Base-by-base conservation (phyloP, 1,140 invertebrate genomes). In the Archivesica marissinica region DNA sequence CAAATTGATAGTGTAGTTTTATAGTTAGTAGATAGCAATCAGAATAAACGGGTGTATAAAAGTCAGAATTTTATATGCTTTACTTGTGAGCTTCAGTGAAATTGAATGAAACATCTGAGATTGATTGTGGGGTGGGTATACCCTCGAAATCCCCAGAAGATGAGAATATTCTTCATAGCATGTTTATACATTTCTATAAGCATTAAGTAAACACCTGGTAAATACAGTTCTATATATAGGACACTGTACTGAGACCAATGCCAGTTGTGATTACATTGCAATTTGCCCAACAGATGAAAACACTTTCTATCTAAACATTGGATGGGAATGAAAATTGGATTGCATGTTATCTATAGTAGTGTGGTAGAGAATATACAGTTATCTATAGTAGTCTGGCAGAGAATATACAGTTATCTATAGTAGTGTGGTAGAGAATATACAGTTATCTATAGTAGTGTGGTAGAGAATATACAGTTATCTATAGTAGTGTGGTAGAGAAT, bases 151-250 rank as follows among this genome's bases (percentile, higher is more conserved):
- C n/a, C n/a, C n/a, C 20, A 64, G 30, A 64, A 64, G 13, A 35
- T 20, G 59, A 64, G 30, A 64, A 64, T 15, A 28, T 64, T 35
- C 30, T 20, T 17, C 2, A 6, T 35, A n/a, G n/a, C n/a, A 28
- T 64, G 59, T 64, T 64, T 64, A 64, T 33, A 35, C 59, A 64
- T 64, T 35, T 33, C 59, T 35, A 15, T 35, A 33, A 35, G 30
- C 30, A 35, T 64, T 35, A 64, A 64, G 59, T 64, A 64, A 35
- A 20, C 30, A 35, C 38, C 33, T 35, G 38, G 59, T 64, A 64
- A 64, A 64, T 64, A 64, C 33, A 64, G n/a, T 64, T 30, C 0
- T 64, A 64, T 64, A 64, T 64, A 28, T 64, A 64, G 59, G 9
- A 35, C 59, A 4, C 15, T 28, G 59, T 64, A 35, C 3, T 64